phyloP scores from a whole-genome alignment of 2,888 invertebrate genomes.

The Cryptophagus acutangulus region DNA sequence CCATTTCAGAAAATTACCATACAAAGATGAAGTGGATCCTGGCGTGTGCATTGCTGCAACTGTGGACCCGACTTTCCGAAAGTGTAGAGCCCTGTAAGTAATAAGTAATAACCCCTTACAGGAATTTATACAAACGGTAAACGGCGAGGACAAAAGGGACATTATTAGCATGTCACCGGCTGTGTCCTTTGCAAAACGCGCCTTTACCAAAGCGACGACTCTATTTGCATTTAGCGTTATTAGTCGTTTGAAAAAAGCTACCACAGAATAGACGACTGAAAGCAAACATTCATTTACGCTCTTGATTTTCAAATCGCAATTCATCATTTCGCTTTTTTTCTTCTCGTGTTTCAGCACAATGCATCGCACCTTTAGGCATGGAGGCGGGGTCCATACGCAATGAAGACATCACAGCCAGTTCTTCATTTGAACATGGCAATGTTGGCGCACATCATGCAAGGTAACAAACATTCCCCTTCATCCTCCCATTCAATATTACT shows the following conservation, averaged over 20 bases:
- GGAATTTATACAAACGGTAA: slow-evolving; percentile 1
- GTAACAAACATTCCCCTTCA: slow-evolving; percentile 50
- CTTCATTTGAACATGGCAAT: slow-evolving; percentile 77
- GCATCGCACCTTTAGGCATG: slow-evolving; percentile 79
- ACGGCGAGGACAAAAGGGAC: slow-evolving; percentile 26
- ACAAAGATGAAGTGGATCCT: slow-evolving; percentile 30
- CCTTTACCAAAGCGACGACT: slow-evolving; percentile 31
- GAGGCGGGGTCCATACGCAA: slow-evolving; percentile 76
- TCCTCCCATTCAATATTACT: not conserved
- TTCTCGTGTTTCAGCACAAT: slow-evolving; percentile 77
- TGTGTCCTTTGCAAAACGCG: slow-evolving; percentile 18
- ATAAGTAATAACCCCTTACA: slow-evolving; percentile 5
- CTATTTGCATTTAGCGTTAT: slow-evolving; percentile 37
- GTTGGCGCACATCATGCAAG: slow-evolving; percentile 83
- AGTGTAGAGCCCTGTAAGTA: slow-evolving; percentile 42
- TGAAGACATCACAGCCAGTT: slow-evolving; percentile 76
- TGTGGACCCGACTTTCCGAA: slow-evolving; percentile 30
- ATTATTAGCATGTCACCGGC: slow-evolving; percentile 37
- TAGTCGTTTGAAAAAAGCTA: slow-evolving; percentile 19
- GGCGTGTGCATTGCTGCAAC: slow-evolving; percentile 26
- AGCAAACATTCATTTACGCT: slow-evolving; percentile 18
- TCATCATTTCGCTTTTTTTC: slow-evolving; percentile 29
- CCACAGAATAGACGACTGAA: slow-evolving; percentile 21
- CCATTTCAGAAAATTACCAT: too few species aligned
- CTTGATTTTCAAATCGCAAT: slow-evolving; percentile 7